Base-by-base conservation (phyloP, 2,888 invertebrate species). In the Drosophila anomelani region DNA sequence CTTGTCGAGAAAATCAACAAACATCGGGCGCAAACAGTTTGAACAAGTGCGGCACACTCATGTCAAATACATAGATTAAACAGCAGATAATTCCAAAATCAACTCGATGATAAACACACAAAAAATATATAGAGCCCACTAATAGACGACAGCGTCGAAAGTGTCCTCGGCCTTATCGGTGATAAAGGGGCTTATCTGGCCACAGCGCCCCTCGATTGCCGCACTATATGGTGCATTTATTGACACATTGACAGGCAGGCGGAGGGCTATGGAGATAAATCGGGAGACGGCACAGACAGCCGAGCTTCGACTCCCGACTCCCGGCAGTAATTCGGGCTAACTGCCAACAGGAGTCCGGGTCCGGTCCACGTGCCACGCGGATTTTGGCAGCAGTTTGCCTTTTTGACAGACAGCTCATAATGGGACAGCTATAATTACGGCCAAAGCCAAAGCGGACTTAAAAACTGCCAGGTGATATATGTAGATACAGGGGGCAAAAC, bases 211-310 rank as follows among this genome's bases (percentile, higher is more conserved):
- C 32, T 20, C 47, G 38, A 36, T 55, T 49, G 47, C 29, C 44
- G 53, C 32, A 71, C 71, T 75, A 79, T 80, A 85, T 85, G 86
- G 78, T 73, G 63, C 77, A 79, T 79, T 85, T 89, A 89, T 85
- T 89, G 85, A 86, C 85, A 86, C 74, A 88, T 89, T 89, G 85
- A 89, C 89, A 89, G 85, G 76, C 78, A 75, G 78, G 77, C 85
- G 82, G 69, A 69, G 80, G 73, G 77, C 75, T 76, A 86, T 89
- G 85, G 76, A 76, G 85, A 85, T 88, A 82, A 82, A 82, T 81
- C 80, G 80, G 85, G 86, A 67, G 85, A 63, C 77, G 64, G 81
- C 66, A 9, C 51, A 34, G 34, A 36, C 51, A 60, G 56, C 55
- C 60, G 70, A 84, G 20, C 66, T 61, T 60, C 55, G 75, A 81